Evolutionary conservation across 92 coral and sea anemone species (phyloP), one percentile per base, ranked within the genome.

Genomic region (Palythoa heliodiscus): DNA sequence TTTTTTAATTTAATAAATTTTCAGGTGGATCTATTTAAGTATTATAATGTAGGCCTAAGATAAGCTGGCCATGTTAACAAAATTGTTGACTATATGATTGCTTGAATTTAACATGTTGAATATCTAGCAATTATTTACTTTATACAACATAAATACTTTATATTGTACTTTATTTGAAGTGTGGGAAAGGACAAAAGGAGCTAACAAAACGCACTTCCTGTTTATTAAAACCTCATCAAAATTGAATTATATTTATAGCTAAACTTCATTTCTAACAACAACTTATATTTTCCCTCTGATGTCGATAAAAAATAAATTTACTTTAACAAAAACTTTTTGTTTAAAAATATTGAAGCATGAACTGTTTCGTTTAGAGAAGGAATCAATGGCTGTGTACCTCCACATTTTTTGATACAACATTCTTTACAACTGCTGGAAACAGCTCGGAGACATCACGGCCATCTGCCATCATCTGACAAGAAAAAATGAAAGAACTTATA

Each of bases 331-430:
- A n/a, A 7, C n/a, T 19, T n/a, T 3, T 2, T 19, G 29, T 64
- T 10, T n/a, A 64, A 2, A 64, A 69, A 69, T 23, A 9, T 11
- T 13, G 5, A 37, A 69, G 14, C 23, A 6, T 23, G 57, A 5
- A 20, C 60, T 43, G n/a, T 67, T 40, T 63, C 3, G 17, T 75
- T 52, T 11, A 24, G 6, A 53, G 14, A 16, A 38, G 63, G 19
- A 38, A 58, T 86, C 16, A 52, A 22, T 70, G 2, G 15, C 38
- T 5, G 52, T 83, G 86, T 79, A 86, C 98, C 92, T 96, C 98
- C 19, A 95, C 92, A 87, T 96, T 96, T 86, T 94, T 96, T 8
- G 98, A 96, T 66, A 95, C 98, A 24, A 96, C 98, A 91, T 96
- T 96, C 88, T 96, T 96, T 24, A 96, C 98, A 24, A 96, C 96